Percentiles rank a stretch among this genome's conserved stretches.
phyloP scores from a whole-genome alignment of 2,888 invertebrate species.

The Drosophila buzzatii region DNA sequence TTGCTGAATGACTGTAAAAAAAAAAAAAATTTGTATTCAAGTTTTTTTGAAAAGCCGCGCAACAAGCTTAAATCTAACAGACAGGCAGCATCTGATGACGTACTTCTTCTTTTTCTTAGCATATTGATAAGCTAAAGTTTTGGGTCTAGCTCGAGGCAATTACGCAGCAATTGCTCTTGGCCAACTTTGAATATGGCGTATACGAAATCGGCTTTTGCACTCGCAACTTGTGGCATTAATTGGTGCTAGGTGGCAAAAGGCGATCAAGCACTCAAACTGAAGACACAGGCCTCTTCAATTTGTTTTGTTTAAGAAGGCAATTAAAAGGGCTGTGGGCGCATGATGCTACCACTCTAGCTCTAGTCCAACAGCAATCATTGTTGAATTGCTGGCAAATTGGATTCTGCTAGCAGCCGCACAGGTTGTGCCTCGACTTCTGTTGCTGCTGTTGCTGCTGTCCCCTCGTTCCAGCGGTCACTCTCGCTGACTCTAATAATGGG shows the following conservation, averaged over 20 bases:
- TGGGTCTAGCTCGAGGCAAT: constrained; percentile 47
- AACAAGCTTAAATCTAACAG: constrained; percentile 10
- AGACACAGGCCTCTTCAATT: constrained; percentile 63
- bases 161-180: constrained; percentile 58
- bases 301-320: constrained; percentile 79
- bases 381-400: constrained; percentile 79
- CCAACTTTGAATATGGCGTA: constrained; percentile 19
- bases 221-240: constrained; percentile 65
- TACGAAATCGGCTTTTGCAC: constrained; percentile 21
- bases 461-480: constrained; percentile 49
- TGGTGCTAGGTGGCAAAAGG: constrained; percentile 43
- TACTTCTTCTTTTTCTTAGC: constrained; percentile 23
- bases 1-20: constrained; percentile 45
- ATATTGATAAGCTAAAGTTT: constrained; percentile 69
- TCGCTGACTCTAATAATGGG: constrained; percentile 66
- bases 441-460: constrained; percentile 8
- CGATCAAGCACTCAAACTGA: constrained; percentile 21
- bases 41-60: constrained; percentile 35
- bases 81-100: constrained; percentile 31
- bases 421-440: constrained; percentile 31
- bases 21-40: constrained; percentile 58
- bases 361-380: constrained; percentile 73
- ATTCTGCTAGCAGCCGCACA: constrained; percentile 57
- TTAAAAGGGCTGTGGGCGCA: constrained; percentile 64
- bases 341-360: constrained; percentile 27